Base-by-base conservation (phyloP, 2,888 invertebrate genomes). In the Pyrrhosoma nymphula region DNA sequence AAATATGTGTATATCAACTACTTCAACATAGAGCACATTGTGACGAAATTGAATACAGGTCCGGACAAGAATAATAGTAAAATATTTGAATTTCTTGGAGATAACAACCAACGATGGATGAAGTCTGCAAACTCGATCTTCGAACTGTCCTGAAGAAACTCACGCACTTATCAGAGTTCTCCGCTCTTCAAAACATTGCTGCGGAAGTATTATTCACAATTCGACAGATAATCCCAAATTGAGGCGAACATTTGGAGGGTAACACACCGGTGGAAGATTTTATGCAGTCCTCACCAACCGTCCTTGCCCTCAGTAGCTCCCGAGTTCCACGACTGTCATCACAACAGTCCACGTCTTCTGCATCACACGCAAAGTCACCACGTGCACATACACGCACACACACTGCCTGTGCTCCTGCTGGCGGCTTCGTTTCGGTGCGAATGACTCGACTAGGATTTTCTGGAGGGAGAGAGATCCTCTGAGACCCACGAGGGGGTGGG, bases 361-460 rank as follows among this genome's bases (percentile, higher is more conserved):
- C 14, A 35, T 82, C 82, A 12, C 82, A 82, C 82, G 35, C 14
- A 0, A 18, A 82, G 35, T 69, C 69, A 69, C 26, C 69, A 69
- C 60, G 20, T 16, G 60, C 20, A 20, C 8, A 8, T 26, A 23
- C 69, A 69, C 69, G 69, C 69, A 69, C 60, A 16, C 23, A 1
- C 69, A 69, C 10, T 20, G 4, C 23, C 69, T 26, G 3, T 35
- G 82, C 0, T 69, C 93, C 47, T 63, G 69, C 47, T 47, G 39
- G 39, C 60, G 69, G 26, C 93, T 69, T 47, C 47, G 69, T 56
- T 93, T 93, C 18, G 47, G 75, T n/a, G 47, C 69, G 93, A 93
- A 93, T 93, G 93, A 82, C 30, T 82, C 35, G 82, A 26, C 26
- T 3, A 26, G 69, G 69, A 35, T 30, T 3, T 35, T 82, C 82